phyloP scores from a whole-genome alignment of 2,113 vertebrate species.

The Hemicordylus capensis region DNA sequence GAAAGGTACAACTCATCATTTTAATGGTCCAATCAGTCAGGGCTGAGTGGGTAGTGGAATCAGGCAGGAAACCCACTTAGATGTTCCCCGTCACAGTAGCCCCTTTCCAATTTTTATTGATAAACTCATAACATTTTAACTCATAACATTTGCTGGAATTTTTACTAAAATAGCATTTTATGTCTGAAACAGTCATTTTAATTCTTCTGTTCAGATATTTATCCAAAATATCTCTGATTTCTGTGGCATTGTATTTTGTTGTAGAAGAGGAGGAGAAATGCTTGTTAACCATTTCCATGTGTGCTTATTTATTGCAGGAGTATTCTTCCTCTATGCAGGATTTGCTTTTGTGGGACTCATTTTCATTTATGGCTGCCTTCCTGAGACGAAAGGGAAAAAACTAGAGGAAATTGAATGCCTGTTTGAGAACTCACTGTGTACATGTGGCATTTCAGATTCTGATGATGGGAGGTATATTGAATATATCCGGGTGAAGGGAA shows the following conservation, averaged over 20 bases:
- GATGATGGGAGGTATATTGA: slow-evolving; percentile 96
- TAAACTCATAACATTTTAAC: background rate
- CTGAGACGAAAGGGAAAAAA: slow-evolving; percentile 94
- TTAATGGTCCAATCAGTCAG: too few species aligned
- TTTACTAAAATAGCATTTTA: background rate
- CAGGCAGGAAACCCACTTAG: too few species aligned
- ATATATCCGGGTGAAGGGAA: slow-evolving; percentile 98
- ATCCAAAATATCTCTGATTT: background rate
- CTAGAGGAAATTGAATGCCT: slow-evolving; percentile 96
- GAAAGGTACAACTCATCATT: too few species aligned
- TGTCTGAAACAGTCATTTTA: background rate
- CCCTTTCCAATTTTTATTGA: background rate
- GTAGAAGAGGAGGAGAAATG: background rate
- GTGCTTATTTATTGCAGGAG: slow-evolving; percentile 79
- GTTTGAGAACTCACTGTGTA: slow-evolving; percentile 92
- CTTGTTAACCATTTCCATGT: background rate
- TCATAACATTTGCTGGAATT: background rate
- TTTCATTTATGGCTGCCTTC: slow-evolving; percentile 94
- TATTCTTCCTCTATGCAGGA: slow-evolving; percentile 95
- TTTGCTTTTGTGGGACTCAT: slow-evolving; percentile 87
- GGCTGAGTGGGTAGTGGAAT: too few species aligned
- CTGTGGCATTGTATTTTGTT: slow-evolving; percentile 3
- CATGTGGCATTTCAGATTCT: slow-evolving; percentile 90
- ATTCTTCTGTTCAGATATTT: background rate
- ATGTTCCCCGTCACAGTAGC: too few species aligned